These are phyloP conservation scores for Ellobium chinense DNA, from an alignment of 2,888 invertebrate species.

Conservation along the genomic window DNA sequence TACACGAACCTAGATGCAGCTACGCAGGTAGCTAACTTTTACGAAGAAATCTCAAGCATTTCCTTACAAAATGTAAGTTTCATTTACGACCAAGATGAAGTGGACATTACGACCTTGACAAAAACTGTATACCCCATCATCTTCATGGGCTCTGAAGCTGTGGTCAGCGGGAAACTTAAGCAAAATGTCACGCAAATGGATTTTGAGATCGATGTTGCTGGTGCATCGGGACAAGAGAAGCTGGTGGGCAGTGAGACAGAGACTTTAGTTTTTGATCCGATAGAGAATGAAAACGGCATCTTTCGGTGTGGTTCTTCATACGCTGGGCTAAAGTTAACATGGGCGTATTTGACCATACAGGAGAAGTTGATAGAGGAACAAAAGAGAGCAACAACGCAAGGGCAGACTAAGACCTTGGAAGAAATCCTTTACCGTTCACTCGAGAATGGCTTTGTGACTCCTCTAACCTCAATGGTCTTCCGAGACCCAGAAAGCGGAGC, in stretches of 20 bases:
- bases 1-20: conserved; percentile 87
- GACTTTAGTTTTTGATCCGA: neutral
- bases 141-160: conserved; percentile 63
- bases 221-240: neutral
- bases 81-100: conserved; percentile 52
- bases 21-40: conserved; percentile 84
- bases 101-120: conserved; percentile 58
- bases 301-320: too few species aligned
- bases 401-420: conserved; percentile 51
- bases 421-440: conserved; percentile 2
- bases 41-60: conserved; percentile 85
- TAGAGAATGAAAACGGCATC: too few species aligned
- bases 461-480: neutral
- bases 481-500: neutral
- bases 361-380: conserved; percentile 59
- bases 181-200: conserved; percentile 8
- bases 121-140: conserved; percentile 58
- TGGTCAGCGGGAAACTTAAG: conserved; percentile 60
- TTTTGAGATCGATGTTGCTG: neutral
- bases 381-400: conserved; percentile 39
- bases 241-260: neutral
- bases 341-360: conserved; percentile 70
- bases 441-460: neutral
- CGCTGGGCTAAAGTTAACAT: too few species aligned
- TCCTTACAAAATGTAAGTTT: conserved; percentile 83